Conservation (phyloP, 2,888 invertebrate species). For the Calliscelio sp. region DNA sequence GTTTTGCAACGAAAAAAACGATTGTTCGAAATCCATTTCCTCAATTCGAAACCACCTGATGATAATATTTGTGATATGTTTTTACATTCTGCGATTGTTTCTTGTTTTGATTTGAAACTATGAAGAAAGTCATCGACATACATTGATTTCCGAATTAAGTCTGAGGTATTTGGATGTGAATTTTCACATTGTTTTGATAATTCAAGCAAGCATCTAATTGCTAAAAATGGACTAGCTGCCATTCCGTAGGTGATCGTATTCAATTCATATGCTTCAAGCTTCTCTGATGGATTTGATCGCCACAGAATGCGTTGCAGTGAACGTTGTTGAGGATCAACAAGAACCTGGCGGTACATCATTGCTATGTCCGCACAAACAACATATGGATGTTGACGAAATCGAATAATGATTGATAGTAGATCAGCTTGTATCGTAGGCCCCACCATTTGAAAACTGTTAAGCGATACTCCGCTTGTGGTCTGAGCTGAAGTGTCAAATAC, state of each 20-base stretch:
- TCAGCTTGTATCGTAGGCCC: constrained; percentile 6
- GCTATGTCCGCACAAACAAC: neutral
- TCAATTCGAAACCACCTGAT: constrained; percentile 7
- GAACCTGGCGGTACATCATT: constrained; percentile 18
- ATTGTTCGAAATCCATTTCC: constrained; percentile 31
- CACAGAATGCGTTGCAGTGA: neutral
- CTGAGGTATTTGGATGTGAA: neutral
- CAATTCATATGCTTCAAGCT: neutral
- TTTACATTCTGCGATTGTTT: neutral
- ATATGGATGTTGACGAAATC: neutral
- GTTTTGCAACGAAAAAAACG: too few species aligned
- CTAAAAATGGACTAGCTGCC: neutral
- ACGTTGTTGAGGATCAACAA: neutral
- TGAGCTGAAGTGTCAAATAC: constrained; percentile 4
- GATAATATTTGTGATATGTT: neutral
- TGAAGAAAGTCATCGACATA: constrained; percentile 16
- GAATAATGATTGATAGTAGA: neutral
- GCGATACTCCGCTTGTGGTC: neutral
- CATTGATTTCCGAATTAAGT: neutral
- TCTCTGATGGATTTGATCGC: neutral
- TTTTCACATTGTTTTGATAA: neutral
- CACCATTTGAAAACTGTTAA: constrained; percentile 15
- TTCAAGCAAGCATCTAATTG: constrained; percentile 14
- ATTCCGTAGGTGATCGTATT: constrained; percentile 10
- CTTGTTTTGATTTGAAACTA: constrained; percentile 19